Evolutionary conservation across 2,888 invertebrate genomes (phyloP), one percentile per base, ranked within the genome.

Genomic region (Nyleta sp.): DNA sequence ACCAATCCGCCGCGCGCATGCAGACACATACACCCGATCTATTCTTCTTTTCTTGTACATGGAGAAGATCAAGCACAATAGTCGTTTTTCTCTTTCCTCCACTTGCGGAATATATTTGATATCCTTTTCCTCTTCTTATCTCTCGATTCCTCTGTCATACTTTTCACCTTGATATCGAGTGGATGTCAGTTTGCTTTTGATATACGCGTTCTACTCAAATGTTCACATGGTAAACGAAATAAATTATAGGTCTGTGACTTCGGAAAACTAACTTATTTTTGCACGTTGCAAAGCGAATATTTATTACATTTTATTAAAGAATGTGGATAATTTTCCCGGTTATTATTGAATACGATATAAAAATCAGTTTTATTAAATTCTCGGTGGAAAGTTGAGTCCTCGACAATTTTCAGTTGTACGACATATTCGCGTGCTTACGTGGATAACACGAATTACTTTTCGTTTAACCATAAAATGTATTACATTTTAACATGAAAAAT

Each of bases 141-240:
- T 68, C 40, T 28, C 62, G 46, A 57, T 68, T 62, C 38, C 62
- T 48, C 31, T 59, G 71, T 78, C 78, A 78, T 78, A 67, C 78
- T 73, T 68, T 78, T 67, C 73, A 72, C 73, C 72, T 78, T 78
- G 55, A 72, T 77, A 77, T 71, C 72, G 67, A 78, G 62, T 62
- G 59, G 42, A 48, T 73, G 73, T 68, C 73, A 64, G 78, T 57
- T 64, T 64, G 55, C 33, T 59, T 64, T 64, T 73, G 78, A 78
- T 78, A 73, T 64, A 68, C 68, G 68, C 70, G 38, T 42, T 67
- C 59, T 15, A 64, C 68, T 78, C 68, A 46, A 70, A 73, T 48
- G 72, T 64, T 68, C 68, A 13, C 57, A 28, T 24, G 33, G 59
- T 65, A 65, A 65, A 77, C 67, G 67, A 67, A 67, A 72, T 77